A percentile compares a stretch with the other conserved stretches of the same genome.
These are phyloP conservation scores for Callitettix versicolor DNA, from an alignment of 1,140 invertebrate genomes.

Conservation along the genomic window DNA sequence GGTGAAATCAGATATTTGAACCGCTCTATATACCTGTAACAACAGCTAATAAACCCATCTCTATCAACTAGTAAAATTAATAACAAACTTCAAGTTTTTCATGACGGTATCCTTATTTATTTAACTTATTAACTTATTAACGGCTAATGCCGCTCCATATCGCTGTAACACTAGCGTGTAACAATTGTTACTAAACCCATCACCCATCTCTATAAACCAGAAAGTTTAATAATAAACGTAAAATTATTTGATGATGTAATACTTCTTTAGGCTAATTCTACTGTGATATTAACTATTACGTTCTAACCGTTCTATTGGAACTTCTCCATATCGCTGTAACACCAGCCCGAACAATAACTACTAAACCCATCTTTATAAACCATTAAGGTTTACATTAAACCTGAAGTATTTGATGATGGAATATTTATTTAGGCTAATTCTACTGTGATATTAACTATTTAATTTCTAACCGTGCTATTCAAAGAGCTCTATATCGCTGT, in stretches of 20 bases:
- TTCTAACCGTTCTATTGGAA: too few relatives aligned
- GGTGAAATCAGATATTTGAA: too few relatives aligned
- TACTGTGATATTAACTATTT: too few relatives aligned
- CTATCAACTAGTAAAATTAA: too few relatives aligned
- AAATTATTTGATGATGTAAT: constrained; percentile 41
- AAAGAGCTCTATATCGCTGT: too few relatives aligned
- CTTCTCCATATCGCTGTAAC: too few relatives aligned
- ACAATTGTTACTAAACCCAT: neutral
- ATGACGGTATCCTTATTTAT: neutral
- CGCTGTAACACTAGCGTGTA: neutral
- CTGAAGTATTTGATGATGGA: constrained; percentile 41
- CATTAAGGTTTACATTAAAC: constrained; percentile 16
- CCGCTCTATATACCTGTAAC: too few relatives aligned
- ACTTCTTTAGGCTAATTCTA: constrained; percentile 36
- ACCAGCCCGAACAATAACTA: neutral
- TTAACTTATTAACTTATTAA: neutral
- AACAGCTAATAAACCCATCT: too few relatives aligned
- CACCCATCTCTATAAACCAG: neutral
- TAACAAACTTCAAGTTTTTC: too few relatives aligned
- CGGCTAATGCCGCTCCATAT: neutral
- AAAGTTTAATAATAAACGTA: constrained; percentile 20
- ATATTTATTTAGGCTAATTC: constrained; percentile 36
- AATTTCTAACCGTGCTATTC: too few relatives aligned
- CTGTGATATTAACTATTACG: too few relatives aligned
- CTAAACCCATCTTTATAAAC: too few relatives aligned